A percentile compares a stretch with the other conserved stretches of the same genome.
phyloP scores from a whole-genome alignment of 2,797 vertebrate species.

The Loris lydekkerianus region DNA sequence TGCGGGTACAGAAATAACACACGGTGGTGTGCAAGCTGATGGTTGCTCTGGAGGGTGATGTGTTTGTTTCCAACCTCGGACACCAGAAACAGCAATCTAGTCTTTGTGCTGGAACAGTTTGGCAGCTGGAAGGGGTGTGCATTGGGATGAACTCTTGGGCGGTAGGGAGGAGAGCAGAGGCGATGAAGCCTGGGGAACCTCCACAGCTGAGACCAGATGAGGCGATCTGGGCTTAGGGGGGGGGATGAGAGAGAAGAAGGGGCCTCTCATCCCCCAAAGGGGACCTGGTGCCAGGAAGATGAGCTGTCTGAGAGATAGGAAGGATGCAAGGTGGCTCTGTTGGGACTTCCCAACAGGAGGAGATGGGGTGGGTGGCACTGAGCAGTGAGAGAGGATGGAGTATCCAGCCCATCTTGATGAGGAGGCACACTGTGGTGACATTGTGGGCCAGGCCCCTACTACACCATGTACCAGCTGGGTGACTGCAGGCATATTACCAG shows the following conservation, averaged over 20 bases:
- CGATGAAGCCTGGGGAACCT: not conserved
- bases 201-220: not conserved
- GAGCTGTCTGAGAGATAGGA: not conserved
- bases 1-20: not conserved
- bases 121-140: not conserved
- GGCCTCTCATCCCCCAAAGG: too few relatives aligned
- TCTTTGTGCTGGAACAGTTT: not conserved
- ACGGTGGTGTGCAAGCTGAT: too few relatives aligned
- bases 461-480: not conserved
- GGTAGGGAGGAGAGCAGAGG: not conserved
- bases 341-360: not conserved
- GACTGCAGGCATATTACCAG: not conserved
- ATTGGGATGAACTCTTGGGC: not conserved
- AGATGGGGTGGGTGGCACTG: not conserved
- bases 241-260: not conserved
- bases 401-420: not conserved
- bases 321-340: not conserved
- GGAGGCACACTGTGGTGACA: not conserved
- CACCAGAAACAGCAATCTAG: not conserved
- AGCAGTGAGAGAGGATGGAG: not conserved
- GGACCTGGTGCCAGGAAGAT: not conserved
- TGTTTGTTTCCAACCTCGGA: not conserved
- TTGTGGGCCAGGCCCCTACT: rapidly evolving
- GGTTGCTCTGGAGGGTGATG: not conserved
- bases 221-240: rapidly evolving